Evolutionary conservation across 1,140 invertebrate species (phyloP).

Genomic region (Dreissena rostriformis): DNA sequence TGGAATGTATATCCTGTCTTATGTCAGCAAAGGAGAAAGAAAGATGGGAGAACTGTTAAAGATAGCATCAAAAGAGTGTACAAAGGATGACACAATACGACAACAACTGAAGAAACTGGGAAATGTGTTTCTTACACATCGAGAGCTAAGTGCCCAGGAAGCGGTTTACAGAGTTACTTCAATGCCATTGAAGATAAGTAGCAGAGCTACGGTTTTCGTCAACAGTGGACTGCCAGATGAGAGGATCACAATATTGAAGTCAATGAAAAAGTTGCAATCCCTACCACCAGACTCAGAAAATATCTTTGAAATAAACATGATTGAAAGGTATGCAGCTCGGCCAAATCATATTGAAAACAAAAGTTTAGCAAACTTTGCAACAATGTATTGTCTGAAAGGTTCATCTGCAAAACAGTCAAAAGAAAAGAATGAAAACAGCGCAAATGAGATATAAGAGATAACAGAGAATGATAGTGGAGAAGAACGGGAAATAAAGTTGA

Average conservation of each 20-base stretch:
- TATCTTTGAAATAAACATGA: slow-evolving; percentile 20
- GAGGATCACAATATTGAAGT: slow-evolving; percentile 47
- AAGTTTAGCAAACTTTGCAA: slow-evolving; percentile 32
- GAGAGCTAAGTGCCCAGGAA: slow-evolving; percentile 56
- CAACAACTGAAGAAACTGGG: slow-evolving; percentile 25
- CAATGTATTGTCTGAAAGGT: too few relatives aligned
- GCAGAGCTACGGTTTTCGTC: slow-evolving; percentile 54
- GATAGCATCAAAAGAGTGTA: not conserved
- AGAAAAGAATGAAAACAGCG: too few relatives aligned
- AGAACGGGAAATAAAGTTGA: too few relatives aligned
- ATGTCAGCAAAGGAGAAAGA: slow-evolving; percentile 37
- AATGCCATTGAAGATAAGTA: slow-evolving; percentile 19
- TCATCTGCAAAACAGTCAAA: too few relatives aligned
- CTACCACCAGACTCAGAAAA: slow-evolving; percentile 44
- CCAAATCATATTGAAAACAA: not conserved
- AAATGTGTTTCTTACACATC: slow-evolving; percentile 34
- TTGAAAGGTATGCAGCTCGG: slow-evolving; percentile 15
- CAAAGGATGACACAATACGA: slow-evolving; percentile 17
- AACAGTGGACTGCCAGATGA: slow-evolving; percentile 53
- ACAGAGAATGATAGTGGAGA: too few relatives aligned
- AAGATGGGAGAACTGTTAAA: slow-evolving; percentile 43
- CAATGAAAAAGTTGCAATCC: slow-evolving; percentile 1
- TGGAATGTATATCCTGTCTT: slow-evolving; percentile 50
- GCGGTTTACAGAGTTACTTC: slow-evolving; percentile 39
- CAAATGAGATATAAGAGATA: too few relatives aligned